A percentile compares a stretch with the other conserved stretches of the same genome.
Conservation (phyloP, 2,888 invertebrate species). For the Mythimna albipuncta region DNA sequence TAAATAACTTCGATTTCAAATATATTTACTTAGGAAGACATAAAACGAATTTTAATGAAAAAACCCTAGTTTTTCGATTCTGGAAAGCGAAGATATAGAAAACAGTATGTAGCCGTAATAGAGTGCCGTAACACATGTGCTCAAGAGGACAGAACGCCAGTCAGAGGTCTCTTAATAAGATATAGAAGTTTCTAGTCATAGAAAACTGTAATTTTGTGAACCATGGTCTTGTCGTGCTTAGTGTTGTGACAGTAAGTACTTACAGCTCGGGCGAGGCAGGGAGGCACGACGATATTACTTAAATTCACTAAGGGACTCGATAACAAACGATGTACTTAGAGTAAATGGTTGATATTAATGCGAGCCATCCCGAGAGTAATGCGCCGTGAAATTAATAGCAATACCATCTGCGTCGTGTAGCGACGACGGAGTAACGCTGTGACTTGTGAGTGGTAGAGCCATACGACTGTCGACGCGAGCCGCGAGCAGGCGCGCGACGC, state of each 20-base stretch:
- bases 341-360: conserved; percentile 56
- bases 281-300: conserved; percentile 13
- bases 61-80: conserved; percentile 65
- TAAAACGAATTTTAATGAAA: conserved; percentile 75
- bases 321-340: conserved; percentile 54
- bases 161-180: background rate
- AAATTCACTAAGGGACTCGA: conserved; percentile 51
- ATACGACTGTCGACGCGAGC: no score
- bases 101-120: conserved; percentile 10
- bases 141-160: background rate
- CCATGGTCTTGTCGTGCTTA: background rate
- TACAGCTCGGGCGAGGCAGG: background rate
- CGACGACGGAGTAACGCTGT: background rate
- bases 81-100: conserved; percentile 13
- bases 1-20: conserved; percentile 77
- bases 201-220: background rate
- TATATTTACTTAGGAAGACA: conserved; percentile 77
- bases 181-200: background rate
- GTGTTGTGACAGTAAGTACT: background rate
- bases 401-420: conserved; percentile 16
- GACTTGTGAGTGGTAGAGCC: background rate
- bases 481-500: no score
- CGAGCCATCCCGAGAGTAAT: conserved; percentile 46
- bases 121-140: conserved; percentile 11
- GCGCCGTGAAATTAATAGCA: conserved; percentile 52